A percentile compares a stretch with the other conserved stretches of the same genome.
Conservation (phyloP, 2,888 invertebrate genomes). For the Drosophila borealis region DNA sequence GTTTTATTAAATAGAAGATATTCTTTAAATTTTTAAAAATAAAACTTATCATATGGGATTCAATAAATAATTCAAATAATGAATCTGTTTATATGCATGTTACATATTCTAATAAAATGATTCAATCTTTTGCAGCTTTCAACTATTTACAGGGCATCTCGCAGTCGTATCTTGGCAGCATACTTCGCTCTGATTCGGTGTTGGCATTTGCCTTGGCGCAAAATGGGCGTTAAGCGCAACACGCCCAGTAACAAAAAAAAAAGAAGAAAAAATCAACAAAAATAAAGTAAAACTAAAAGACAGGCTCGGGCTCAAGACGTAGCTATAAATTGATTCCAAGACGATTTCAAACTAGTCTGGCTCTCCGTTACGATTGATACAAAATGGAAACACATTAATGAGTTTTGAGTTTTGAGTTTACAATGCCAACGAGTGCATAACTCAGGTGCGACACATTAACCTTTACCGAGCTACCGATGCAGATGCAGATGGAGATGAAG, state of each 20-base stretch:
- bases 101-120: too few relatives aligned
- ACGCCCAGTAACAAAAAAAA: constrained; percentile 60
- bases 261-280: background rate
- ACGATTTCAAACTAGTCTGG: constrained; percentile 33
- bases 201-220: constrained; percentile 78
- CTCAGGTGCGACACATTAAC: constrained; percentile 72
- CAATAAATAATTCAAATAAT: too few relatives aligned
- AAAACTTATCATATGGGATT: too few relatives aligned
- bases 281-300: constrained; percentile 7
- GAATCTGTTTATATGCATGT: too few relatives aligned
- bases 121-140: background rate
- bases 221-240: constrained; percentile 46
- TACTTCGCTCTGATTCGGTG: constrained; percentile 8
- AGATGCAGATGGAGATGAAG: constrained; percentile 5
- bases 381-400: constrained; percentile 65
- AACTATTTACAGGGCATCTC: constrained; percentile 13
- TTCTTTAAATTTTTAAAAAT: too few relatives aligned
- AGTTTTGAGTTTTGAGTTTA: constrained; percentile 13
- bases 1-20: background rate
- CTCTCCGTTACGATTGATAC: constrained; percentile 9
- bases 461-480: constrained; percentile 40
- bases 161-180: background rate
- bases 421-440: constrained; percentile 74
- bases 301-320: constrained; percentile 19
- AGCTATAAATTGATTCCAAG: constrained; percentile 52